Evolutionary conservation across 2,888 invertebrate species (phyloP).

Genomic region (Priapulus caudatus): DNA sequence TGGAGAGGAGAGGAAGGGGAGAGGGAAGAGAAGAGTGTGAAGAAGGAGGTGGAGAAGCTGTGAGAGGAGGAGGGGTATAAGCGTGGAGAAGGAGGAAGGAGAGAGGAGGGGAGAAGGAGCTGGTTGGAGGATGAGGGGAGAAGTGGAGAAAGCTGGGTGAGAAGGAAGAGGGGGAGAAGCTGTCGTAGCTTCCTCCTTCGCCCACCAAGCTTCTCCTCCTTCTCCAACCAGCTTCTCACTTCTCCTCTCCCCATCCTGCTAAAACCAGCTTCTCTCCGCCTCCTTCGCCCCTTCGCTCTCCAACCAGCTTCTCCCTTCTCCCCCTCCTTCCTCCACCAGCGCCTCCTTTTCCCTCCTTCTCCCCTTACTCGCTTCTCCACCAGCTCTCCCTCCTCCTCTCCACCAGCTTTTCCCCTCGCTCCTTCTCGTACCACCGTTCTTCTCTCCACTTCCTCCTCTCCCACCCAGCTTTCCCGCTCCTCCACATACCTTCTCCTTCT

Average conservation of each 20-base stretch:
- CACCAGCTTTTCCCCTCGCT: no score
- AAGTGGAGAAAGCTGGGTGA: no score
- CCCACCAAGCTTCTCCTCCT: neutral
- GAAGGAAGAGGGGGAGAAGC: neutral
- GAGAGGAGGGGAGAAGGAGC: no score
- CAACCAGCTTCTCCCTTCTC: constrained; percentile 6
- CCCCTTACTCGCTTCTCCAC: neutral
- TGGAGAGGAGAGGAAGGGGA: no score
- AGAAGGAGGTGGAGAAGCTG: no score
- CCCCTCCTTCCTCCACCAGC: neutral
- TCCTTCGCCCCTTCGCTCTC: neutral
- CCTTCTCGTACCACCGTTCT: neutral
- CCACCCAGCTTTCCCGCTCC: neutral
- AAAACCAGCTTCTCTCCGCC: neutral
- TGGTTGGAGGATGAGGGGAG: no score
- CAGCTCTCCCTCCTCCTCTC: neutral
- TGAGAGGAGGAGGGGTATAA: no score
- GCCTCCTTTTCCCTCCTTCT: neutral
- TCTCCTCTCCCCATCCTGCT: constrained; percentile 6
- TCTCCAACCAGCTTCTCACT: constrained; percentile 6
- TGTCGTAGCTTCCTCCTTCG: neutral
- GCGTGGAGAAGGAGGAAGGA: no score
- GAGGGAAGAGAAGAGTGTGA: no score
- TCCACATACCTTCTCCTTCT: no score
- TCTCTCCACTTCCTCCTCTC: neutral